phyloP scores from a whole-genome alignment of 2,113 vertebrate species.

The Eubucco bourcierii region DNA sequence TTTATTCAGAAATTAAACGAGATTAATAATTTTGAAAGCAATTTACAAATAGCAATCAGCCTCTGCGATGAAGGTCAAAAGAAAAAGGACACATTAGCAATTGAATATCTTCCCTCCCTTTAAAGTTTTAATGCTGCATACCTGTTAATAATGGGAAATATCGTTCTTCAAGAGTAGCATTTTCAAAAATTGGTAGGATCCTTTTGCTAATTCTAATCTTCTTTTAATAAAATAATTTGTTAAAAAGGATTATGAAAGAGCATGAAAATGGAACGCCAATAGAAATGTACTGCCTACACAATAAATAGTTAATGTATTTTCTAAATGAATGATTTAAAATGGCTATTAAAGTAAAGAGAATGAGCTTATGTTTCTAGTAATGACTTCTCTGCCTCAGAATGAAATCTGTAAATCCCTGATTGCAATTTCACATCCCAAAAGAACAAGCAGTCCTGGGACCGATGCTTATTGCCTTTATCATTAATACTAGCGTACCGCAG shows the following conservation, averaged over 20 bases:
- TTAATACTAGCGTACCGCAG: slow-evolving; percentile 55
- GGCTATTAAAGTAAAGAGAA: slow-evolving; percentile 83
- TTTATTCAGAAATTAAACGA: slow-evolving; percentile 54
- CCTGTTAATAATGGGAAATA: slow-evolving; percentile 65
- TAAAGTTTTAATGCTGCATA: slow-evolving; percentile 61
- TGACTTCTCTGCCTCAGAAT: slow-evolving; percentile 84
- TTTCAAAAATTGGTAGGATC: slow-evolving; percentile 63
- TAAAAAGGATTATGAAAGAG: slow-evolving; percentile 63
- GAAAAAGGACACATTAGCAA: slow-evolving; percentile 68
- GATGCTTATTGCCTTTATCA: slow-evolving; percentile 67
- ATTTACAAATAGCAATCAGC: slow-evolving; percentile 62
- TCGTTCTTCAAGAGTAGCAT: slow-evolving; percentile 62
- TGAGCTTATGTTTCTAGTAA: slow-evolving; percentile 85
- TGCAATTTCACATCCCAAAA: slow-evolving; percentile 79
- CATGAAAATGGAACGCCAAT: slow-evolving; percentile 61
- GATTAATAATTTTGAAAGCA: slow-evolving; percentile 56
- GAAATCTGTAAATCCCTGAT: slow-evolving; percentile 84
- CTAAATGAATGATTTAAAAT: slow-evolving; percentile 85
- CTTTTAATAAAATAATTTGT: slow-evolving; percentile 75
- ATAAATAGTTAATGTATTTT: slow-evolving; percentile 82
- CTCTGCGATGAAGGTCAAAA: slow-evolving; percentile 56
- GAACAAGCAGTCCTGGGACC: slow-evolving; percentile 73
- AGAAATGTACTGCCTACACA: slow-evolving; percentile 65
- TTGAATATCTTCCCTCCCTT: slow-evolving; percentile 51
- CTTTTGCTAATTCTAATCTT: slow-evolving; percentile 62